These are phyloP conservation scores for Griposia aprilina DNA, from an alignment of 2,888 invertebrate species.

Conservation along the genomic window DNA sequence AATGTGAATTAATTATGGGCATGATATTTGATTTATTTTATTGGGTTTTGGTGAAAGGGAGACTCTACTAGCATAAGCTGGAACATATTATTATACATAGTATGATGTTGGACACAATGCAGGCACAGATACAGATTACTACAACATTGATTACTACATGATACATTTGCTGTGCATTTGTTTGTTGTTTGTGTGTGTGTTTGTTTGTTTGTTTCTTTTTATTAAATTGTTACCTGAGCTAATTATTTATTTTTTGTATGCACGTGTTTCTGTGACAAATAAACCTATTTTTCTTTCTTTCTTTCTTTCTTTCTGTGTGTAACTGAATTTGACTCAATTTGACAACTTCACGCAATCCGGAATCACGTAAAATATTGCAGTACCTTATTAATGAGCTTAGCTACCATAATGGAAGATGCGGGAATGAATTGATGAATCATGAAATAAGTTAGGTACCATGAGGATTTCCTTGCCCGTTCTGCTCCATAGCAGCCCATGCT, in stretches of 20 bases:
- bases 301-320: no score
- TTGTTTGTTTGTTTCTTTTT: no score
- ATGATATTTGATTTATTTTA: constrained; percentile 58
- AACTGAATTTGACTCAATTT: background rate
- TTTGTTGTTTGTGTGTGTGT: no score
- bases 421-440: background rate
- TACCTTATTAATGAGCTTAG: background rate
- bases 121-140: no score
- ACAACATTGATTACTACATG: no score
- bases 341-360: background rate
- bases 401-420: background rate
- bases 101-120: background rate
- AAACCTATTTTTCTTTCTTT: no score
- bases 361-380: constrained; percentile 1
- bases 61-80: no score
- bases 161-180: no score
- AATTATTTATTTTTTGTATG: no score
- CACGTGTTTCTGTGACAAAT: no score
- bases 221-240: no score
- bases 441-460: background rate
- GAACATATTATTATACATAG: background rate
- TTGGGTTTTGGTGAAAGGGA: constrained; percentile 29
- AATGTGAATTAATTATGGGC: constrained; percentile 47
- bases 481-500: no score
- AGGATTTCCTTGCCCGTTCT: background rate